Evolutionary conservation across 2,113 vertebrate genomes (phyloP).

Genomic region (Sporophila hypoxantha): DNA sequence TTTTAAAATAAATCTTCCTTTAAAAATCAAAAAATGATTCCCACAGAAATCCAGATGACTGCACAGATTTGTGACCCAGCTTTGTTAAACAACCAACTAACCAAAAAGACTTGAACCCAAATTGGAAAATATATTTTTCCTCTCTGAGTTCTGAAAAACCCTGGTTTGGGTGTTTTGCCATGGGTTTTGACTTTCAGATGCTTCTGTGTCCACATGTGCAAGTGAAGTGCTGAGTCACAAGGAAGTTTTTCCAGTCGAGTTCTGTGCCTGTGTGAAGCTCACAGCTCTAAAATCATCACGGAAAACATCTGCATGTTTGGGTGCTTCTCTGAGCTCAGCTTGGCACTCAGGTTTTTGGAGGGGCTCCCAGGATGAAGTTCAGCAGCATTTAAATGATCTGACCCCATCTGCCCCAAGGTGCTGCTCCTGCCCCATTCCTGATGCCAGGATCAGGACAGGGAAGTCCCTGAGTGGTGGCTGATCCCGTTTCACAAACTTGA

Average conservation of each 20-base stretch:
- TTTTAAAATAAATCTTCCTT: neutral
- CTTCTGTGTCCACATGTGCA: neutral
- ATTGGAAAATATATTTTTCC: neutral
- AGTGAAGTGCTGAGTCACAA: constrained; percentile 46
- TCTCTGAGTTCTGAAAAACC: neutral
- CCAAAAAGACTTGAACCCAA: neutral
- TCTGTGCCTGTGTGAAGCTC: neutral
- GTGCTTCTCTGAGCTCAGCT: neutral
- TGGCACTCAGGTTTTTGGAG: neutral
- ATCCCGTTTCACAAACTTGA: neutral
- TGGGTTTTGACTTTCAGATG: neutral
- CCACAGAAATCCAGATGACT: neutral
- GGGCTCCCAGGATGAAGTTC: neutral
- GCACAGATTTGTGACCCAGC: neutral
- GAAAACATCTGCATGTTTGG: neutral
- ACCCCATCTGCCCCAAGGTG: neutral
- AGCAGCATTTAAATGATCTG: neutral
- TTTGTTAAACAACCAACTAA: neutral
- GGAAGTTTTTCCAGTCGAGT: constrained; percentile 13
- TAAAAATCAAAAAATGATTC: neutral
- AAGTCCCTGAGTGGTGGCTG: fast-evolving
- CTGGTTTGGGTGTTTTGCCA: neutral
- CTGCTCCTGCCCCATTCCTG: neutral
- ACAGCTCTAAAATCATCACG: neutral
- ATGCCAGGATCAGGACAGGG: neutral